Percentiles rank a stretch among this genome's conserved stretches.
These are phyloP conservation scores for Setophaga kirtlandii DNA, from an alignment of 2,113 vertebrate species.

Conservation along the genomic window DNA sequence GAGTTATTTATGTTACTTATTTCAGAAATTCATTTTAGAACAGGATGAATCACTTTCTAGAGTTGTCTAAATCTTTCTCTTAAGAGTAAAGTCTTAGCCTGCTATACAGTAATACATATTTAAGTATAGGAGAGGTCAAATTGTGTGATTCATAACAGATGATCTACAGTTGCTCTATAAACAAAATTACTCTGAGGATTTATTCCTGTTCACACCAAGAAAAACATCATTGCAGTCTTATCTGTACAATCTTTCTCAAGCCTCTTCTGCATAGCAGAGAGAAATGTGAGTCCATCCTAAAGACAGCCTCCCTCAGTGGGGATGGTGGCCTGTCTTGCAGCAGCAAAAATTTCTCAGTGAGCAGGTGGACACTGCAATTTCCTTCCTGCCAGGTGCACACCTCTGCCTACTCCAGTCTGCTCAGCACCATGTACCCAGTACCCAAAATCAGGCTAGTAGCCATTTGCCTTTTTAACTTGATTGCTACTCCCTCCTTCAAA, in stretches of 20 bases:
- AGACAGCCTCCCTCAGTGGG: not conserved
- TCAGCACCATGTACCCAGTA: not conserved
- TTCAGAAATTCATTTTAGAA: not conserved
- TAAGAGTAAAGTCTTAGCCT: not conserved
- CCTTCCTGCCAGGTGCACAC: not conserved
- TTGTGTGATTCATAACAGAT: not conserved
- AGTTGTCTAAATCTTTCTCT: not conserved
- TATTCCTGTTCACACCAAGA: not conserved
- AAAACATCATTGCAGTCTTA: not conserved
- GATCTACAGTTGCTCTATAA: not conserved
- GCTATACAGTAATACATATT: not conserved
- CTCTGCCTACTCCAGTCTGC: no score
- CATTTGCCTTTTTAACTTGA: not conserved
- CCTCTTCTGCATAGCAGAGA: not conserved
- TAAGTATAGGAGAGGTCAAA: not conserved
- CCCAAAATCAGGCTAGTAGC: rapidly evolving
- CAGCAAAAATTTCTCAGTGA: not conserved
- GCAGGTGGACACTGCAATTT: not conserved
- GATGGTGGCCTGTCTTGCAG: rapidly evolving
- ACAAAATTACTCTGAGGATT: not conserved
- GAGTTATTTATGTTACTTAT: not conserved
- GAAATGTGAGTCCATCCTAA: not conserved
- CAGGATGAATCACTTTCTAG: not conserved
- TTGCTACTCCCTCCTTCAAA: not conserved
- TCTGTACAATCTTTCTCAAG: not conserved